These are phyloP conservation scores for Terrapene triunguis DNA, from an alignment of 2,113 vertebrate species.

Conservation along the genomic window DNA sequence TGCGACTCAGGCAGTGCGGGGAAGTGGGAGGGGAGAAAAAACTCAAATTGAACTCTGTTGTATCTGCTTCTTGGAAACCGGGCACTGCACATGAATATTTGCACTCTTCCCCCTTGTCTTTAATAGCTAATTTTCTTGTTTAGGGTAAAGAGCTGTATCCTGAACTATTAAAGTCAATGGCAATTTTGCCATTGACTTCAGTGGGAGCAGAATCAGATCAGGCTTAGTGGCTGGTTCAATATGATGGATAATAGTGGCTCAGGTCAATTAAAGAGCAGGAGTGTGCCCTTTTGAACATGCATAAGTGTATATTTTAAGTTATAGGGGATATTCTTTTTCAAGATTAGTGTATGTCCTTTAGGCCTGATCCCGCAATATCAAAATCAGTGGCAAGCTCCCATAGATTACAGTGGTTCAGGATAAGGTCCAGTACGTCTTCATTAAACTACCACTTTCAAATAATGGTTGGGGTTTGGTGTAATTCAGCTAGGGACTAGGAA, in stretches of 20 bases:
- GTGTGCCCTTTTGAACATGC: background rate
- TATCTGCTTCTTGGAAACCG: background rate
- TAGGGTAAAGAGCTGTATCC: background rate
- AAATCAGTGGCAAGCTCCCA: background rate
- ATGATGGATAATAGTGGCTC: background rate
- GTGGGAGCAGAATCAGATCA: background rate
- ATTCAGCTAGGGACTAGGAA: background rate
- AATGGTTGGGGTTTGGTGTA: background rate
- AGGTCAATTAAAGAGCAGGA: background rate
- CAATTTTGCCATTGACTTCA: background rate
- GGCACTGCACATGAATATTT: background rate
- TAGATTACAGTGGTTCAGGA: background rate
- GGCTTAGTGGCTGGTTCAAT: background rate
- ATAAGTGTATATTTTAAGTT: conserved; percentile 3
- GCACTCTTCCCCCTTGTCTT: background rate
- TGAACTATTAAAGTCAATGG: conserved; percentile 20
- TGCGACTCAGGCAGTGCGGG: background rate
- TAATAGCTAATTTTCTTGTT: background rate
- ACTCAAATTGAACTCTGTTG: background rate
- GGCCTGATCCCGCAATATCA: conserved; percentile 2
- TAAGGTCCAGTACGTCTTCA: background rate
- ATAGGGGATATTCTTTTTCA: conserved; percentile 16
- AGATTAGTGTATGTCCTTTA: background rate
- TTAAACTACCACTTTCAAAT: background rate
- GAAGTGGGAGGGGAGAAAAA: background rate